These are phyloP conservation scores for Drosophila flavopinicola DNA, from an alignment of 2,888 invertebrate species.

Conservation along the genomic window DNA sequence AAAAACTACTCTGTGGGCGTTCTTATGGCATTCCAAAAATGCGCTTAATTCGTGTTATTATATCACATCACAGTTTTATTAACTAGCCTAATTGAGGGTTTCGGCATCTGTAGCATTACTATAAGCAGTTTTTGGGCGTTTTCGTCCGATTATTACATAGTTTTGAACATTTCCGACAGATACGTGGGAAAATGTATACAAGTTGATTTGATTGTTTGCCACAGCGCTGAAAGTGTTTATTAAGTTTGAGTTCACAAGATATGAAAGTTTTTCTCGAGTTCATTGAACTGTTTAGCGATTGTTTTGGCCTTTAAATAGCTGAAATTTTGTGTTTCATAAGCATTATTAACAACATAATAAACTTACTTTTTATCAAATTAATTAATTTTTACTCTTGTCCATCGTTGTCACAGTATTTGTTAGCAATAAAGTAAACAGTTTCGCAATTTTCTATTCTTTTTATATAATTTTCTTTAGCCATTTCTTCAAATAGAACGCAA, in stretches of 20 bases:
- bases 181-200: constrained; percentile 21
- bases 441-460: no score
- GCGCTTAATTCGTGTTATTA: constrained; percentile 64
- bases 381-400: no score
- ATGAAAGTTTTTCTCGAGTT: constrained; percentile 40
- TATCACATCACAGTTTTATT: constrained; percentile 23
- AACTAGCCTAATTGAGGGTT: constrained; percentile 51
- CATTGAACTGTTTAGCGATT: constrained; percentile 36
- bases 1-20: constrained; percentile 45
- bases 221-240: constrained; percentile 34
- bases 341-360: background rate
- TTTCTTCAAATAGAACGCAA: background rate
- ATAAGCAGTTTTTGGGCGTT: constrained; percentile 49
- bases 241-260: constrained; percentile 3
- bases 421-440: background rate
- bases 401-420: background rate
- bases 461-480: no score
- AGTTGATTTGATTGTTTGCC: constrained; percentile 9
- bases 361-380: no score
- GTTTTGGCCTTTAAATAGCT: background rate
- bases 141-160: constrained; percentile 45
- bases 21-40: constrained; percentile 60
- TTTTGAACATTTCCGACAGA: constrained; percentile 24
- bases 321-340: no score
- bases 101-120: background rate